Evolutionary conservation across 23 tunicate genomes (phyloP), one percentile per base, ranked within the genome.

Genomic region (Ascidia mentula): DNA sequence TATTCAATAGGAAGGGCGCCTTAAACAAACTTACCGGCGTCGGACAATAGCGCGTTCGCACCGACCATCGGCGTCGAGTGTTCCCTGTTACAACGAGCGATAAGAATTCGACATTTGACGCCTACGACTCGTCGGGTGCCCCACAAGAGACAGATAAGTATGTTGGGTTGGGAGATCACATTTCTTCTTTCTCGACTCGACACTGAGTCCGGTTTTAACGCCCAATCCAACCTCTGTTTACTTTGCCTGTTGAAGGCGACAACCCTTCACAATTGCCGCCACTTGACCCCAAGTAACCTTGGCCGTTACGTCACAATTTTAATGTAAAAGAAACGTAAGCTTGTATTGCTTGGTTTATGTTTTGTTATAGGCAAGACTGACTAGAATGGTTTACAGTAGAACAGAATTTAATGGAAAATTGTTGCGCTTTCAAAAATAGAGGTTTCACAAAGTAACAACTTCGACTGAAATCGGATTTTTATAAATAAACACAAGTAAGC

Each of bases 41-140:
- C 65, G 22, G 24, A 53, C 65, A 53, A 53, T 20, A 53, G 65
- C 65, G 12, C 24, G 65, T 6, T 28, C 7, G 24, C 65, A 26
- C 13, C 13, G 65, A 53, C 65, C 22, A 53, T 53, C 65, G 28
- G 13, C 28, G 65, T 53, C 65, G 65, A 53, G 65, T 53, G 65
- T 26, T 20, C 22, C 22, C 65, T 53, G 65, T 53, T 20, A 53
- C 65, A 53, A 26, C 65, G 65, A 26, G 28, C 13, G 65, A 53
- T 53, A 53, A 53, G 65, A 53, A 53, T 53, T 9, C 65, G 65
- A 20, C 13, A 53, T 53, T 53, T 53, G 65, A 53, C 65, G 65
- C 65, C 65, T 53, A 26, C 65, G 13, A 28, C 4, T 28, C 13
- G 65, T 9, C 65, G 65, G 65, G 65, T 3, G 12, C 65, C 65